Evolutionary conservation across 2,888 invertebrate genomes (phyloP).

Genomic region (Hydropsyche betteni): DNA sequence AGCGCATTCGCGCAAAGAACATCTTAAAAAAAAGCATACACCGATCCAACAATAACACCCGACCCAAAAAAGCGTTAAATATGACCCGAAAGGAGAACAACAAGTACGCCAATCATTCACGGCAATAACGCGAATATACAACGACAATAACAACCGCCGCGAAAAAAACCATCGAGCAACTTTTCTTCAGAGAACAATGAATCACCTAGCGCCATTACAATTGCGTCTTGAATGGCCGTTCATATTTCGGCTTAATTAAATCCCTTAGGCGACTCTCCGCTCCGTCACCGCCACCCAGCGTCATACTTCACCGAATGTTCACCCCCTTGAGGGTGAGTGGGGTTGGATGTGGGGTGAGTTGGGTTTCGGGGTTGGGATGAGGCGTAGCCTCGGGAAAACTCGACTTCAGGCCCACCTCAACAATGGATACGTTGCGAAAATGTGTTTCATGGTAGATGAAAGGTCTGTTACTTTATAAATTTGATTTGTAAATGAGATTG

Average conservation of each 20-base stretch:
- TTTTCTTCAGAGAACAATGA: constrained; percentile 32
- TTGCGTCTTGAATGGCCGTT: constrained; percentile 37
- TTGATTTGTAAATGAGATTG: too few relatives aligned
- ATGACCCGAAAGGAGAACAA: background rate
- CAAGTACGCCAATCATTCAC: constrained; percentile 22
- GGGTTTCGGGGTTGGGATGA: background rate
- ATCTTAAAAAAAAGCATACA: too few relatives aligned
- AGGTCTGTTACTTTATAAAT: too few relatives aligned
- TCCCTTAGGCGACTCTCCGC: constrained; percentile 37
- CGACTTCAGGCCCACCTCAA: constrained; percentile 16
- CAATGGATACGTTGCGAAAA: constrained; percentile 23
- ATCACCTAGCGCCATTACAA: constrained; percentile 37
- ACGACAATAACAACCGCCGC: too few relatives aligned
- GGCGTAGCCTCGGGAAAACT: background rate
- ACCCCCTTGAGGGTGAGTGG: constrained; percentile 13
- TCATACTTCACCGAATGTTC: constrained; percentile 20
- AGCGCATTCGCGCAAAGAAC: too few relatives aligned
- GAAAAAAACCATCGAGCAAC: background rate
- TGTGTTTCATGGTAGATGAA: background rate
- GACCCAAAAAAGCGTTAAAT: constrained; percentile 7
- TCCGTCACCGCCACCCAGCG: constrained; percentile 32
- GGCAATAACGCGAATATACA: background rate
- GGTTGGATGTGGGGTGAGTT: background rate
- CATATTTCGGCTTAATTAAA: constrained; percentile 42
- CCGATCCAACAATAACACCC: too few relatives aligned